Evolutionary conservation across 2,888 invertebrate genomes (phyloP).

Genomic region (Heliconius sara): DNA sequence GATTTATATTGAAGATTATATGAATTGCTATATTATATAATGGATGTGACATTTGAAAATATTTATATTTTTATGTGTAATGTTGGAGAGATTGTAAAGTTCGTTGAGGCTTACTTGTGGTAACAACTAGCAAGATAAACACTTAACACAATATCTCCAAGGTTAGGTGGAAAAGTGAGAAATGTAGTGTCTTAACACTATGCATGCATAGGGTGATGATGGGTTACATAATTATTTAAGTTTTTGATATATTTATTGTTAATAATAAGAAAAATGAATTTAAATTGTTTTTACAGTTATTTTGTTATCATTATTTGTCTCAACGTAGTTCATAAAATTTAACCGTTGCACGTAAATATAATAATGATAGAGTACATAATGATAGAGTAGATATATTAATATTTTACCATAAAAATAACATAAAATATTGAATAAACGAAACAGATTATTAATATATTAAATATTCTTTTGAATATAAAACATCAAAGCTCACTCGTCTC

Average conservation of each 20-base stretch:
- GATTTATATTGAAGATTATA: not conserved
- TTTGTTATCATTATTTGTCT: no score
- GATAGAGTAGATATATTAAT: not conserved
- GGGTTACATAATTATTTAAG: no score
- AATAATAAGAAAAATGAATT: no score
- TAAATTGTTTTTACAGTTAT: no score
- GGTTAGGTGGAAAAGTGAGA: no score
- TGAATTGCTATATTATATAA: slow-evolving; percentile 2
- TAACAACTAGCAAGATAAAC: no score
- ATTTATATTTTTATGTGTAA: not conserved
- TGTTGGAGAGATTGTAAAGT: not conserved
- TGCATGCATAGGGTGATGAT: no score
- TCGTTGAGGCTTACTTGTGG: no score
- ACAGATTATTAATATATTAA: not conserved
- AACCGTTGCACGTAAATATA: not conserved
- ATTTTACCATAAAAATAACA: not conserved
- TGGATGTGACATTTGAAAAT: not conserved
- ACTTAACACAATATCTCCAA: no score
- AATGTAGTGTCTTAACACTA: no score
- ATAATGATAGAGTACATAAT: not conserved
- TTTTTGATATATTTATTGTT: no score
- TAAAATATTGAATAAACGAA: slow-evolving; percentile 3
- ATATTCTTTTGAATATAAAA: not conserved
- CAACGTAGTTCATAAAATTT: not conserved
- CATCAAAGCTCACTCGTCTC: slow-evolving; percentile 9